Evolutionary conservation across 2,888 invertebrate species (phyloP).

Genomic region (Adineta ricciae): DNA sequence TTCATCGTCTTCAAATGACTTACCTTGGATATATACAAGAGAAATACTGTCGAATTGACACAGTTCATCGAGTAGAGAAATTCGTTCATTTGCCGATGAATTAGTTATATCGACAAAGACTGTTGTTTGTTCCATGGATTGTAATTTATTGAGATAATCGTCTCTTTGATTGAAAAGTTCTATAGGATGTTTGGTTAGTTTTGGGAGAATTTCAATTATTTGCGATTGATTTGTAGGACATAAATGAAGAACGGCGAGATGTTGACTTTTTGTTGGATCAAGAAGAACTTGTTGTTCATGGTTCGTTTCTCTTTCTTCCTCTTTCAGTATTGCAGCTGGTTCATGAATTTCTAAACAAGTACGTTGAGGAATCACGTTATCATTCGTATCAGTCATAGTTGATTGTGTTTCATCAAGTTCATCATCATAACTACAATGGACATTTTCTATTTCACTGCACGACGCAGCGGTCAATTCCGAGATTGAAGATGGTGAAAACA

Average conservation of each 20-base stretch:
- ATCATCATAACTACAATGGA: neutral
- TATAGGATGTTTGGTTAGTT: neutral
- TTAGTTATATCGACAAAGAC: neutral
- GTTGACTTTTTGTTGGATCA: neutral
- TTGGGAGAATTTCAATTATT: neutral
- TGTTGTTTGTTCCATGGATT: neutral
- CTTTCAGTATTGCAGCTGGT: neutral
- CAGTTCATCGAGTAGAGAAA: neutral
- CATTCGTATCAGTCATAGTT: neutral
- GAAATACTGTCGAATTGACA: neutral
- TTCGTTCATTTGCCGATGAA: neutral
- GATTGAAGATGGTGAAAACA: neutral
- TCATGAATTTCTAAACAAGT: neutral
- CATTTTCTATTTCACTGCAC: neutral
- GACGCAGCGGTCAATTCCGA: neutral
- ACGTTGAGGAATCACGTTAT: neutral
- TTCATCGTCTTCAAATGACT: neutral
- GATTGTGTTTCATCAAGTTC: neutral
- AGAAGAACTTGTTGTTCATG: neutral
- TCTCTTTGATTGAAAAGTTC: neutral
- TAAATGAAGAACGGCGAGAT: neutral
- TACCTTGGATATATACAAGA: neutral
- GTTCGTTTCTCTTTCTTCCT: neutral
- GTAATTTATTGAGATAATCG: neutral
- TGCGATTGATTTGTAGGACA: neutral